Evolutionary conservation across 2,797 vertebrate genomes (phyloP).

Genomic region (Bradypus variegatus): DNA sequence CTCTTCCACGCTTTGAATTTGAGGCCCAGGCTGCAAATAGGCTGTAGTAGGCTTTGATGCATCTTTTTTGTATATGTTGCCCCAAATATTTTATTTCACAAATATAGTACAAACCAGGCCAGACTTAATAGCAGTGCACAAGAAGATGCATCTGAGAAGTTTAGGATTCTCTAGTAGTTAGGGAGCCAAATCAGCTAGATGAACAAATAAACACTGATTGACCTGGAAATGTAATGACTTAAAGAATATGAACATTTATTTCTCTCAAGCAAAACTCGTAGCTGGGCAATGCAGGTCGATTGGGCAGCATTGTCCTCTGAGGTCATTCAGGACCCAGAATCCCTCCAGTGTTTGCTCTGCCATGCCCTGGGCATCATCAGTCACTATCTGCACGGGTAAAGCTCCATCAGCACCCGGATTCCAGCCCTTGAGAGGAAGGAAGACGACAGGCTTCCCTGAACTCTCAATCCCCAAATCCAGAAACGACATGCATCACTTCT

Average conservation of each 20-base stretch:
- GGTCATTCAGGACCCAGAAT: neutral
- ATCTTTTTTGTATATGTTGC: neutral
- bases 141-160: neutral
- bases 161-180: neutral
- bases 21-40: neutral
- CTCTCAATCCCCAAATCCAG: neutral
- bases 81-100: neutral
- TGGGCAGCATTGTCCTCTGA: neutral
- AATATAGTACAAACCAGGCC: neutral
- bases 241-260: neutral
- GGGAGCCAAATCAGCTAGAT: neutral
- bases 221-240: neutral
- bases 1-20: neutral
- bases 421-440: neutral
- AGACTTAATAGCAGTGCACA: neutral
- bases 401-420: neutral
- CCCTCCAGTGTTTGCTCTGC: neutral
- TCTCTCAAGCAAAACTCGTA: neutral
- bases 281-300: neutral
- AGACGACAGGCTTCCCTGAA: neutral
- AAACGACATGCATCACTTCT: too few relatives aligned
- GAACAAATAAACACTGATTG: neutral
- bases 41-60: neutral
- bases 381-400: neutral
- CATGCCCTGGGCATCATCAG: too few relatives aligned